Conservation (phyloP, 2,888 invertebrate genomes). For the Eristalis pertinax region DNA sequence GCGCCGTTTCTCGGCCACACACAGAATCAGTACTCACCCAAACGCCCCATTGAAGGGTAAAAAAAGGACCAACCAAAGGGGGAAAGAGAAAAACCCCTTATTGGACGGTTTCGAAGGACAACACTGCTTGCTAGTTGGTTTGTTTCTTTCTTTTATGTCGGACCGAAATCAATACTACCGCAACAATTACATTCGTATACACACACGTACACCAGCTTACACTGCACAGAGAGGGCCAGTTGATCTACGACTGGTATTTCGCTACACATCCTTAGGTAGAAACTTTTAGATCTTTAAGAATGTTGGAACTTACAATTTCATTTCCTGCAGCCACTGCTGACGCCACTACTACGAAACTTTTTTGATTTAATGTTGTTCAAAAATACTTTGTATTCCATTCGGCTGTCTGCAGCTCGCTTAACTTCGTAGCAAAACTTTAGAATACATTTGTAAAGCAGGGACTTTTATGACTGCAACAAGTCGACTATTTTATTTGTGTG, state of each 20-base stretch:
- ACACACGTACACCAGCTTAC: not conserved
- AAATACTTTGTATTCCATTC: not conserved
- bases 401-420: not conserved
- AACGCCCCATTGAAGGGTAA: not conserved
- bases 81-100: not conserved
- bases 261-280: not conserved
- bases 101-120: slow-evolving; percentile 30
- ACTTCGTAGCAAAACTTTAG: not conserved
- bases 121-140: not conserved
- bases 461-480: not conserved
- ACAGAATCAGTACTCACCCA: not conserved
- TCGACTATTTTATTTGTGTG: not conserved
- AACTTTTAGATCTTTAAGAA: not conserved
- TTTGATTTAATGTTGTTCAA: not conserved
- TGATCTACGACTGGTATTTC: not conserved
- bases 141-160: not conserved
- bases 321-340: not conserved
- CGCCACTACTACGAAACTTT: not conserved
- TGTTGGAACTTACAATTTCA: not conserved
- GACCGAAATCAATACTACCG: not conserved
- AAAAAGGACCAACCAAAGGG: not conserved
- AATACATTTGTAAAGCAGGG: not conserved
- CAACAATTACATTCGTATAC: not conserved
- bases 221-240: not conserved
- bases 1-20: slow-evolving; percentile 20